These are phyloP conservation scores for Brachionus calyciflorus DNA, from an alignment of 1,140 invertebrate species.

Conservation along the genomic window DNA sequence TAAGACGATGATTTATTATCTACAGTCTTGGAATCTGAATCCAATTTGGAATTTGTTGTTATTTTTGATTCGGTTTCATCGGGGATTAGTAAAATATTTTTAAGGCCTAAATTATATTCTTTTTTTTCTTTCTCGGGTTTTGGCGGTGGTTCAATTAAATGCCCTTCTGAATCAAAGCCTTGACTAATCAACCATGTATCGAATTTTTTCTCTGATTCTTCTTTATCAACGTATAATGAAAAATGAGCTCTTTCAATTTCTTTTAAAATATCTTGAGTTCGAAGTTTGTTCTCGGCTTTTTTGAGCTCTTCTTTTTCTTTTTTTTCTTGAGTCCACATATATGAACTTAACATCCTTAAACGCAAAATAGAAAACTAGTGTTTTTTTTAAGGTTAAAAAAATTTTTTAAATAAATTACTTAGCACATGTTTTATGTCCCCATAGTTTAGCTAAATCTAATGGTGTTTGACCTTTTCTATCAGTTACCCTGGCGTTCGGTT, in stretches of 20 bases:
- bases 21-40: too few species aligned
- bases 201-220: constrained; percentile 22
- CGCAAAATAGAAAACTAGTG: constrained; percentile 2
- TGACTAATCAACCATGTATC: constrained; percentile 26
- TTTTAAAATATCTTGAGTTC: constrained; percentile 44
- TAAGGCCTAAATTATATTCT: background rate
- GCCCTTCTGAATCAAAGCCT: background rate
- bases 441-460: constrained; percentile 59
- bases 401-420: constrained; percentile 51
- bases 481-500: constrained; percentile 54
- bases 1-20: too few species aligned
- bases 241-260: constrained; percentile 9
- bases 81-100: background rate
- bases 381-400: constrained; percentile 21
- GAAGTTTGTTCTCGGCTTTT: constrained; percentile 13
- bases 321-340: constrained; percentile 43
- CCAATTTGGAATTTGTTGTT: background rate
- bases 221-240: background rate
- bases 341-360: constrained; percentile 44
- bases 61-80: background rate
- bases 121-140: constrained; percentile 4
- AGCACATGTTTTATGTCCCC: constrained; percentile 60
- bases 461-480: constrained; percentile 57
- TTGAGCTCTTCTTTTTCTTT: constrained; percentile 45
- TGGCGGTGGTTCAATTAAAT: background rate